Evolutionary conservation across 2,797 vertebrate genomes (phyloP), one percentile per base, ranked within the genome.

Genomic region (Crenuchus spilurus): DNA sequence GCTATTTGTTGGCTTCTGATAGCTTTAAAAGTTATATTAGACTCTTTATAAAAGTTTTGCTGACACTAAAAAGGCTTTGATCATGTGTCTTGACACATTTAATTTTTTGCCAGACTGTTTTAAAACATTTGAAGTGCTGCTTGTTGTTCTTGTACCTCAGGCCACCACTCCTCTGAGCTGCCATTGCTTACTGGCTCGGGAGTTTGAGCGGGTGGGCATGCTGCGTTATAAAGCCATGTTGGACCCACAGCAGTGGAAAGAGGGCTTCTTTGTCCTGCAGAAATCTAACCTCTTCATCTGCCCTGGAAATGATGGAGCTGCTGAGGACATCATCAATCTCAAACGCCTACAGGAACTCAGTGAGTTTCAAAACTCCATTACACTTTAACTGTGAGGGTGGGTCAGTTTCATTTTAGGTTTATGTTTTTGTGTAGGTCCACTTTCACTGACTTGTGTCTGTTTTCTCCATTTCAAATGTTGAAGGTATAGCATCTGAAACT

Each of bases 251-350:
- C 88, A 91, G 82, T 99, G 97, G 97, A 95, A 95, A 85, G 90
- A 93, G 62, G 97, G 94, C 31, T 96, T 93, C 75, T 98, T 97
- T 80, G 93, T 99, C 77, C 93, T 99, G 79, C 96, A 97, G 86
- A 98, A 97, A 85, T 94, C 94, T 52, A 97, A 97, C 81, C 95
- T 99, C 54, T 98, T 97, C 88, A 92, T 99, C 83, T 99, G 97
- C 72, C 95, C 97, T 0, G 72, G 87, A 0, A 93, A 91, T 3
- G 94, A 96, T 0, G 92, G 93, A 0, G 94, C 94, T 0, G 93
- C 95, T 0, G 97, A 99, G 81, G 97, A 98, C 86, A 98, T 95
- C 82, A 93, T 99, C 81, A 97, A 98, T 88, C 92, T 99, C 22
- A 95, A 96, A 66, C 90, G 94, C 16, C 94, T 99, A 10, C 97